Percentiles rank a stretch among this genome's conserved stretches.
phyloP scores from a whole-genome alignment of 1,140 invertebrate genomes.

The Asobara japonica region DNA sequence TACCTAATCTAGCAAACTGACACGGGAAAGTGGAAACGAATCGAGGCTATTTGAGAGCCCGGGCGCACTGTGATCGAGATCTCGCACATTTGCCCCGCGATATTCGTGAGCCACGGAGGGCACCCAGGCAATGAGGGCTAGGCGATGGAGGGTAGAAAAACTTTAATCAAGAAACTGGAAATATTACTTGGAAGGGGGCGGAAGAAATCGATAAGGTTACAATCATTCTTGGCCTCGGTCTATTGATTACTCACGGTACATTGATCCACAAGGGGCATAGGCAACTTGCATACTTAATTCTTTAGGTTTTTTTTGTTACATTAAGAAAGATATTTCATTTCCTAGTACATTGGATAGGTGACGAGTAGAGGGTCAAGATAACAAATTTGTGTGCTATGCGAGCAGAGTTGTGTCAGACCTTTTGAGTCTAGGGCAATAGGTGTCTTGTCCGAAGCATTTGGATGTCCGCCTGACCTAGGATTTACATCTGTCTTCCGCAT shows the following conservation, averaged over 20 bases:
- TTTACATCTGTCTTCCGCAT: no score
- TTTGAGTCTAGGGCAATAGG: no score
- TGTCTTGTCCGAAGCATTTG: no score
- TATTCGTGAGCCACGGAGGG: background rate
- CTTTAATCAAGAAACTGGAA: constrained; percentile 3
- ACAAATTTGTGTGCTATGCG: no score
- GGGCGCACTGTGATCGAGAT: constrained; percentile 15
- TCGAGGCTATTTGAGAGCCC: constrained; percentile 32
- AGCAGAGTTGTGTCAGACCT: no score
- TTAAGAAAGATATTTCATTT: no score
- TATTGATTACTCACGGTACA: background rate
- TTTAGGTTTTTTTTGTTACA: no score
- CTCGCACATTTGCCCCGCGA: background rate
- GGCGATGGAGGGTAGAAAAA: background rate
- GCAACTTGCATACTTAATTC: no score
- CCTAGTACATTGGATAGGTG: no score
- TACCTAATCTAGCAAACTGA: constrained; percentile 51
- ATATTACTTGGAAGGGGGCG: background rate
- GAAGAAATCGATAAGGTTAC: background rate
- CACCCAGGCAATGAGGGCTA: background rate
- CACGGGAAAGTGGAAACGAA: constrained; percentile 47
- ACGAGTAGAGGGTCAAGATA: no score
- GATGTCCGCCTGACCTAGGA: no score
- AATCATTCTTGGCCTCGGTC: background rate
- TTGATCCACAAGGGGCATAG: background rate